Evolutionary conservation across 2,888 invertebrate genomes (phyloP).

Genomic region (Drosophila conformis): DNA sequence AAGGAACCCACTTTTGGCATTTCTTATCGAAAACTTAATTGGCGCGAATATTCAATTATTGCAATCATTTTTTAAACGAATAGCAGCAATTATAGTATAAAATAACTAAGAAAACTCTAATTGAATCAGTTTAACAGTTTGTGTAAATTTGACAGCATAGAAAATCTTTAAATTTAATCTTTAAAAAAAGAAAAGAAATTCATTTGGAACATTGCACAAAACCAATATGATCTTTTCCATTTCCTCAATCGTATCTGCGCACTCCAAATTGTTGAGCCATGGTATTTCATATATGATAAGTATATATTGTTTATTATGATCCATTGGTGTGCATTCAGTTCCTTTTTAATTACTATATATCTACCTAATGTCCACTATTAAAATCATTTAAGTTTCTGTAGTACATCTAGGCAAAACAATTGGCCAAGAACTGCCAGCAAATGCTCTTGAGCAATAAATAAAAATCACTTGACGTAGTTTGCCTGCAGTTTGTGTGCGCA

Average conservation of each 20-base stretch:
- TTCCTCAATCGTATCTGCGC: not conserved
- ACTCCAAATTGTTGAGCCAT: not conserved
- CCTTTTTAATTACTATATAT: not conserved
- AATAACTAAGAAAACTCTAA: not conserved
- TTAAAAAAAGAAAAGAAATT: accelerated
- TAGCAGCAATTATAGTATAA: not conserved
- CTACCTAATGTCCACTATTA: not conserved
- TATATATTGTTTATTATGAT: not conserved
- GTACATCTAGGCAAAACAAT: not conserved
- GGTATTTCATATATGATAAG: not conserved
- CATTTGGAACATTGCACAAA: not conserved
- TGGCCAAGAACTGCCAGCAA: constrained; percentile 1
- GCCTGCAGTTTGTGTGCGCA: constrained; percentile 48
- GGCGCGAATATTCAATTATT: not conserved
- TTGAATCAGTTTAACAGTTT: not conserved
- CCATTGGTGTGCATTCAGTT: not conserved
- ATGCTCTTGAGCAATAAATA: constrained; percentile 48
- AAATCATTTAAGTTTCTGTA: not conserved
- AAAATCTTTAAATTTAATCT: not conserved
- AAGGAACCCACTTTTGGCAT: not conserved
- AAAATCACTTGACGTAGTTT: constrained; percentile 54
- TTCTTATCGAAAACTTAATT: not conserved
- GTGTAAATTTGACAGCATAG: not conserved
- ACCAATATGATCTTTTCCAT: not conserved
- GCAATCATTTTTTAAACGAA: not conserved